Evolutionary conservation across 2,797 vertebrate species (phyloP).

Genomic region (Sebastes umbrosus): DNA sequence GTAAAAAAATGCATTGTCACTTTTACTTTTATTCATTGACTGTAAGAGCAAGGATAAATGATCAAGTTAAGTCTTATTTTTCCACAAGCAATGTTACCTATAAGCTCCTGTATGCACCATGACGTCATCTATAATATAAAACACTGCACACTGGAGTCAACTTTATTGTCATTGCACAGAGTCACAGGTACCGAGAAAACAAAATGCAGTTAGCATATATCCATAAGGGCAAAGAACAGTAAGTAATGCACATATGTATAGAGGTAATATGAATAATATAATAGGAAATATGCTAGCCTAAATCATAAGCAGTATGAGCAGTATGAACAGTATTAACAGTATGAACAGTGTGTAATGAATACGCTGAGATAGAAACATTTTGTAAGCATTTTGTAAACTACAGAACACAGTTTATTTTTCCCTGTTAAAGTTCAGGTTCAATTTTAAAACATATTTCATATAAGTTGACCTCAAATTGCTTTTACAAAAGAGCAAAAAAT

Average conservation of each 20-base stretch:
- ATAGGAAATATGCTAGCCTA: not conserved
- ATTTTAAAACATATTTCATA: not conserved
- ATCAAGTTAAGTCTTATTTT: not conserved
- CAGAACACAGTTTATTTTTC: too few species aligned
- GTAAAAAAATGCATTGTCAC: slow-evolving; percentile 35
- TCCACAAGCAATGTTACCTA: too few species aligned
- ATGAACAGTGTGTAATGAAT: too few species aligned
- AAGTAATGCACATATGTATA: not conserved
- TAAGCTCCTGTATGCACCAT: not conserved
- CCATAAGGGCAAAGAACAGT: not conserved
- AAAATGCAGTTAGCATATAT: not conserved
- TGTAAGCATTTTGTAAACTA: too few species aligned
- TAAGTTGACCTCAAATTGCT: not conserved
- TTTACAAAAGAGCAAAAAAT: not conserved
- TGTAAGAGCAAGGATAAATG: not conserved
- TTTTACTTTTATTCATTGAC: not conserved
- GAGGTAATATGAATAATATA: not conserved
- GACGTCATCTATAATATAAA: not conserved
- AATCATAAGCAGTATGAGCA: not conserved
- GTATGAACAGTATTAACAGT: too few species aligned
- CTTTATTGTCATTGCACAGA: not conserved
- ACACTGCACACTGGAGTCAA: not conserved
- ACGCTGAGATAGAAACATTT: not conserved
- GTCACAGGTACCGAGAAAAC: too few species aligned
- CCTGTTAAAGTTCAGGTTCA: not conserved